A percentile compares a stretch with the other conserved stretches of the same genome.
Evolutionary conservation across 2,888 invertebrate species (phyloP).

Genomic region (Leptopterna dolabrata): DNA sequence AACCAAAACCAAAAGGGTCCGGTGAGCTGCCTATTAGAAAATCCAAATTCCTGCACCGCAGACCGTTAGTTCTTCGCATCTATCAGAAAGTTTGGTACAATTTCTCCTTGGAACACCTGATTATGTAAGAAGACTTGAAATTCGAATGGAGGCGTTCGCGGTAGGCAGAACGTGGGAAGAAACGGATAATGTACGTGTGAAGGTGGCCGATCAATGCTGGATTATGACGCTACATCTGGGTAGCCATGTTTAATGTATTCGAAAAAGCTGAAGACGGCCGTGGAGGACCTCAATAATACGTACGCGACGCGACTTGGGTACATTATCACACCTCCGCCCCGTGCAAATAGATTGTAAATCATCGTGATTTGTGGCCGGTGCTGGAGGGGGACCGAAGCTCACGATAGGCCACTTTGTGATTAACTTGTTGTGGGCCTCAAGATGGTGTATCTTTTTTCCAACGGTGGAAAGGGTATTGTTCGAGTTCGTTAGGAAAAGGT

Average conservation of each 20-base stretch:
- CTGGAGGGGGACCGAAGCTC: constrained; percentile 23
- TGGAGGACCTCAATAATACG: constrained; percentile 28
- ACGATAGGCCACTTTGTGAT: constrained; percentile 50
- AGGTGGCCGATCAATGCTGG: background rate
- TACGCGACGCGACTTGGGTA: constrained; percentile 40
- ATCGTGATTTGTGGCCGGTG: constrained; percentile 62
- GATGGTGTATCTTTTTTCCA: constrained; percentile 42
- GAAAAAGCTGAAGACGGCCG: background rate
- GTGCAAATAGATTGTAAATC: constrained; percentile 65
- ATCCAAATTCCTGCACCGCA: too few species aligned
- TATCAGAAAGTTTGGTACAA: too few species aligned
- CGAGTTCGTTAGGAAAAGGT: constrained; percentile 49
- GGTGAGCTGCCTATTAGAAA: too few species aligned
- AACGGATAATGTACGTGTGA: background rate
- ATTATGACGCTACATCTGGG: background rate
- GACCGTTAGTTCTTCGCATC: too few species aligned
- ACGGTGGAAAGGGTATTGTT: constrained; percentile 48
- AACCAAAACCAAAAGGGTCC: too few species aligned
- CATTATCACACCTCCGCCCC: constrained; percentile 51
- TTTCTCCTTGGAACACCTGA: too few species aligned
- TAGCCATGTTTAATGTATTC: constrained; percentile 40
- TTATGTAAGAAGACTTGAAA: too few species aligned
- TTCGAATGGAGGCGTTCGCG: too few species aligned
- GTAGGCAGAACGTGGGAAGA: background rate
- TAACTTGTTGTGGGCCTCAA: constrained; percentile 46